These are phyloP conservation scores for Glossosoma conforme DNA, from an alignment of 1,140 invertebrate genomes.

Conservation along the genomic window DNA sequence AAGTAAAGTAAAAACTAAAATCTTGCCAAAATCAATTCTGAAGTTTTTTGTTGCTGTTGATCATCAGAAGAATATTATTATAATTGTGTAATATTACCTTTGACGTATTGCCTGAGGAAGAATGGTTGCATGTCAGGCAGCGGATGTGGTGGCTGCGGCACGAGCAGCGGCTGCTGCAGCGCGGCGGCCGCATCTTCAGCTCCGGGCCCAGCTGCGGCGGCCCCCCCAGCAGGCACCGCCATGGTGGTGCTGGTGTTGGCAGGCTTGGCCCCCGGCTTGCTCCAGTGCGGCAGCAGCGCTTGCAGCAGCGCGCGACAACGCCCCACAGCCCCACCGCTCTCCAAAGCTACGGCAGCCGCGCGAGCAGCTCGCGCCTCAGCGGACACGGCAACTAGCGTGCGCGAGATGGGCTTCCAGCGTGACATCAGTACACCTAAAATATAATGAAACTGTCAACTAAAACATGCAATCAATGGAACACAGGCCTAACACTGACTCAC, in stretches of 20 bases:
- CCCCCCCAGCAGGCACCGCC: constrained; percentile 43
- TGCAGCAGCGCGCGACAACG: constrained; percentile 79
- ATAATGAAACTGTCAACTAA: no score
- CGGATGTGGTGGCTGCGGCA: constrained; percentile 72
- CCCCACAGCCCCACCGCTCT: constrained; percentile 72
- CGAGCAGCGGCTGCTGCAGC: constrained; percentile 57
- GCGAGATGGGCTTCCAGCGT: constrained; percentile 56
- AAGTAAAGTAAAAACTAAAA: no score
- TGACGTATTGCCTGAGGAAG: constrained; percentile 89
- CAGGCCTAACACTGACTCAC: no score
- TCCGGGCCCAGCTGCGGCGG: not conserved
- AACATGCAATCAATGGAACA: no score
- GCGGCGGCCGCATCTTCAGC: constrained; percentile 30
- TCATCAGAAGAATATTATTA: no score
- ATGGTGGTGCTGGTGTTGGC: constrained; percentile 31
- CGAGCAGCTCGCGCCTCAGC: constrained; percentile 72
- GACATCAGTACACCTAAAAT: constrained; percentile 69
- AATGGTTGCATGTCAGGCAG: constrained; percentile 94
- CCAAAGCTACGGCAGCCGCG: constrained; percentile 73
- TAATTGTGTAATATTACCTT: constrained; percentile 48
- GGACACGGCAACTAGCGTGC: constrained; percentile 29
- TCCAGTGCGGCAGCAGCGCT: constrained; percentile 78
- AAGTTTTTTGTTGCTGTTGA: no score
- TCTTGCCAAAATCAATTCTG: no score
- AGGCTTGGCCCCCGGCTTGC: constrained; percentile 14